phyloP scores from a whole-genome alignment of 2,113 vertebrate genomes.

The Galbula dea region DNA sequence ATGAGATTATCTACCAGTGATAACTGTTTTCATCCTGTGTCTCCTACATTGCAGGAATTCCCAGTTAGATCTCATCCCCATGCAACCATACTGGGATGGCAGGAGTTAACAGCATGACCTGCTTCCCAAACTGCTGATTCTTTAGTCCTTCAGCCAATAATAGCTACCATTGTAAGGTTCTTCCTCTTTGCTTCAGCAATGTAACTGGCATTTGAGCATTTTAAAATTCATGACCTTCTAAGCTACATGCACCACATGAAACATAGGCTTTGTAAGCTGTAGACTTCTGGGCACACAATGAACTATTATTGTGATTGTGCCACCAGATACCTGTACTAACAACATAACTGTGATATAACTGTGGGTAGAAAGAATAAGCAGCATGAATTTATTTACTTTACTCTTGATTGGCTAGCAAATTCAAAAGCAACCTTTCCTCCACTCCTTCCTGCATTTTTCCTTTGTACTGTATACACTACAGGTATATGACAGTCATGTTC shows the following conservation, averaged over 20 bases:
- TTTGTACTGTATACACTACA: neutral
- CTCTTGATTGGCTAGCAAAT: neutral
- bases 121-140: conserved; percentile 37
- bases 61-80: neutral
- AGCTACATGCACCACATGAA: conserved; percentile 35
- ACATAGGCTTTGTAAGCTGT: conserved; percentile 39
- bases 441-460: neutral
- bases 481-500: neutral
- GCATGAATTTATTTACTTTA: neutral
- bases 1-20: neutral
- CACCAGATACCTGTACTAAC: neutral
- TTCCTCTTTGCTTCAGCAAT: neutral
- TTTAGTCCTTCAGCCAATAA: conserved; percentile 30
- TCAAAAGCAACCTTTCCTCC: neutral
- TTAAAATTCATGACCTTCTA: conserved; percentile 56
- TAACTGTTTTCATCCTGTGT: neutral
- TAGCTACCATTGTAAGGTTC: conserved; percentile 13
- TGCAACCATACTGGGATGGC: neutral
- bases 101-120: conserved; percentile 50
- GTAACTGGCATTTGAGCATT: conserved; percentile 37
- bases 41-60: neutral
- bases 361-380: neutral
- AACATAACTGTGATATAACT: neutral
- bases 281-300: neutral
- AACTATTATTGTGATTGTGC: neutral